These are phyloP conservation scores for Autographa gamma DNA, from an alignment of 2,888 invertebrate genomes.

Conservation along the genomic window DNA sequence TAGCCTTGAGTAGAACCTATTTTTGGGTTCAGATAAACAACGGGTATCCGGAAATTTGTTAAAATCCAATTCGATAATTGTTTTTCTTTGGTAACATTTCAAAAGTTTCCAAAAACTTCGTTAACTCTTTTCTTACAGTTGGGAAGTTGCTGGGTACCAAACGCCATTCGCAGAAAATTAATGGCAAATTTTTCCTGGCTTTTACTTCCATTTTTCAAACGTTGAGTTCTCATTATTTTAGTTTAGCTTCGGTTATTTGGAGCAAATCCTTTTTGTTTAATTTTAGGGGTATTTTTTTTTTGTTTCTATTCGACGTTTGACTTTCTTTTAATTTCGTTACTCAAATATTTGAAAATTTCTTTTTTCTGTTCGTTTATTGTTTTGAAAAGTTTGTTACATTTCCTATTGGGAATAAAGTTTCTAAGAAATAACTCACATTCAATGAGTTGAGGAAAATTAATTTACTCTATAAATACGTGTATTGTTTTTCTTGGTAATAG, in stretches of 20 bases:
- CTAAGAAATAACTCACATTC: not conserved
- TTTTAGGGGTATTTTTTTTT: conserved; percentile 14
- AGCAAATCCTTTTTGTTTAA: conserved; percentile 41
- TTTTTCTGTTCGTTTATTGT: not conserved
- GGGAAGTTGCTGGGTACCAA: conserved; percentile 67
- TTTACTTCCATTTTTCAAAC: conserved; percentile 69
- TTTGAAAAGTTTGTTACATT: not conserved
- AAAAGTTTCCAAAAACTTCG: conserved; percentile 66
- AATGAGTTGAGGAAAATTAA: conserved; percentile 1
- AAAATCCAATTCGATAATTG: conserved; percentile 75
- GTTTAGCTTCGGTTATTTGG: conserved; percentile 43
- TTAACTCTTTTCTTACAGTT: conserved; percentile 77
- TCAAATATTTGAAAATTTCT: not conserved
- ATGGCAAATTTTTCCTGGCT: conserved; percentile 70
- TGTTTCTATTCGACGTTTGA: conserved; percentile 2
- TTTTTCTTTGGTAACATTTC: conserved; percentile 74
- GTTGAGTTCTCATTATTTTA: conserved; percentile 61
- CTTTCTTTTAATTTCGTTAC: conserved; percentile 2
- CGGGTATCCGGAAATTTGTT: conserved; percentile 60
- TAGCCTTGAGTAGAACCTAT: conserved; percentile 21
- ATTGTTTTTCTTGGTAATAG: not conserved
- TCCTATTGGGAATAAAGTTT: not conserved
- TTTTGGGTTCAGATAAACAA: conserved; percentile 32
- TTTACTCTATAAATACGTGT: conserved; percentile 2
- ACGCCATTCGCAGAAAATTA: conserved; percentile 83